Base-by-base conservation (phyloP, 35 echinoderm and acorn worm species). In the Lytechinus variegatus region DNA sequence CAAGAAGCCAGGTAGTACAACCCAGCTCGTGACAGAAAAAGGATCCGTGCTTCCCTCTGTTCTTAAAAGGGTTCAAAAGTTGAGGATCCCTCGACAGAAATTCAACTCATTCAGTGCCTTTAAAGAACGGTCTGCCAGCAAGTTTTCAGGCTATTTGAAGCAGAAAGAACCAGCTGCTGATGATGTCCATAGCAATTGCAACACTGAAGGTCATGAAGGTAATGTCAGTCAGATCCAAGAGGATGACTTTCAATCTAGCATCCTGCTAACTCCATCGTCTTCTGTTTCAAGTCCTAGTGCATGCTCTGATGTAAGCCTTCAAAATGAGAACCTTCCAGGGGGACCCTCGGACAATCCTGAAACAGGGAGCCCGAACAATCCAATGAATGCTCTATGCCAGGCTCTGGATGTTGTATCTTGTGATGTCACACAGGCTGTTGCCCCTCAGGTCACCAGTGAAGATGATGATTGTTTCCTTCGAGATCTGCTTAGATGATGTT, bases 201-300 rank as follows among this genome's bases (percentile, higher is more conserved):
- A 90, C 19, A 24, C 33, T 21, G 27, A 27, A 6, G 8, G 52
- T 11, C 52, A 6, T 19, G 53, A 54, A 54, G 57, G 11, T 19
- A 93, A 57, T 28, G 52, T 16, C 52, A 54, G 92, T 10, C 53
- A 19, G 14, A 93, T 57, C 88, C 88, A 90, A 12, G 88, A 54
- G 28, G 88, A 90, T 54, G 52, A 54, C 28, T 93, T 55, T 27
- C 92, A 93, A 57, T 93, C 92, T 24, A 54, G 92, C 33, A 27
- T 72, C 55, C 96, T 86, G 5, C 93, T 60, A 19, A 87, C 66
- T 13, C 86, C 94, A 33, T 87, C 86, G n/a, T 96, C 96, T 52
- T 96, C 96, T 6, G 96, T 96, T 5, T 96, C 96, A 9, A 96
- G 96, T 54, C 96, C 96, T 13, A 96, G 96, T 52, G 96, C 96